Base-by-base conservation (phyloP, 2,797 vertebrate species). In the Bradypodion ventrale region DNA sequence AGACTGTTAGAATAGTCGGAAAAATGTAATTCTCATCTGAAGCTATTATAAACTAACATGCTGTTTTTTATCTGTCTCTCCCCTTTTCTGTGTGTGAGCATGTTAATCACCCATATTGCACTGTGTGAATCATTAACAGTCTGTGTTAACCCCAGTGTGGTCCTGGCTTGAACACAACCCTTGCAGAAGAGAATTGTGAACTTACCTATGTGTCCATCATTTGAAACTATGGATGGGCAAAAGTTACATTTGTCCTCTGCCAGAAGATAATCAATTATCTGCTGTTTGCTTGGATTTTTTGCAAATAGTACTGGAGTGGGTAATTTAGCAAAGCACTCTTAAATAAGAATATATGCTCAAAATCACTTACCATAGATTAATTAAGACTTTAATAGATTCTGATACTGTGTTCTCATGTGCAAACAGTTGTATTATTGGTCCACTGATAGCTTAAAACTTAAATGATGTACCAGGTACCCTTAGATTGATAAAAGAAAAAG, bases 151-250 rank as follows among this genome's bases (percentile, higher is more conserved):
- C 42, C 74, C 88, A 84, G 87, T 3, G 84, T 84, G n/a, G 80
- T 87, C 70, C 87, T 92, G 78, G 49, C 91, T 87, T 92, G 80
- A 88, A 90, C 35, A 25, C 75, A 86, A 42, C 81, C 63, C 25
- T 0, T 0, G 78, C 52, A 0, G 68, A 80, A 62, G 0, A 84
- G 68, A 73, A 52, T 88, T 88, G 19, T 25, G 82, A 90, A 72
- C 56, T 83, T 87, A 76, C 83, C 15, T 92, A 76, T 92, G 49
- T 87, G 52, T 85, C 19, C 49, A 80, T 80, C 25, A 80, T 46
- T 75, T 80, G 52, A 80, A 80, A 80, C 70, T 46, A 68, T 59
- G 62, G 27, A n/a, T 68, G 72, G 72, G 49, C n/a, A 23, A 10
- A 37, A 40, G 8, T 42, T 37, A n/a, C 13, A 35, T 27, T 66